Conservation (phyloP, 2,888 invertebrate species). For the Aporophyla nigra region DNA sequence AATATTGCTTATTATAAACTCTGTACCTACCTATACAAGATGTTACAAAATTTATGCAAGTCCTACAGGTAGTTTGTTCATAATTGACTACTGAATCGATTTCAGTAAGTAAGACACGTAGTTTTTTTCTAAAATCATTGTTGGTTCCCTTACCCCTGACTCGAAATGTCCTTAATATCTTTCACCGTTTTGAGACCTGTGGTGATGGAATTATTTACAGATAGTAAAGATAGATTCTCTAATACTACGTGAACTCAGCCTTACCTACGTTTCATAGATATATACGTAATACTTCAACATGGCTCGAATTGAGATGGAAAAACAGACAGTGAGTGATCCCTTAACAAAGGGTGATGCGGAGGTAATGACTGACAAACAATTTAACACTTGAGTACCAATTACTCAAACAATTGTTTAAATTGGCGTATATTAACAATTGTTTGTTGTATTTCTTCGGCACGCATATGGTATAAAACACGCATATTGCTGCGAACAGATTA, state of each 20-base stretch:
- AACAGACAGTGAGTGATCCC: slow-evolving; percentile 42
- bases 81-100: too few species aligned
- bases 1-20: not conserved
- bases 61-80: too few species aligned
- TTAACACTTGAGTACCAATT: slow-evolving; percentile 33
- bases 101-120: too few species aligned
- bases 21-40: not conserved
- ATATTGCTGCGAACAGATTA: slow-evolving; percentile 14
- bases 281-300: slow-evolving; percentile 13
- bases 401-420: slow-evolving; percentile 50
- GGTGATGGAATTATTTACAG: too few species aligned
- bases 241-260: slow-evolving; percentile 11
- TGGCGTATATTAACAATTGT: slow-evolving; percentile 35
- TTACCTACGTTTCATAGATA: slow-evolving; percentile 6
- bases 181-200: too few species aligned
- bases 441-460: slow-evolving; percentile 8
- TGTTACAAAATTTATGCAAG: too few species aligned
- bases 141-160: too few species aligned
- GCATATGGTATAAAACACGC: slow-evolving; percentile 55
- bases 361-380: slow-evolving; percentile 35
- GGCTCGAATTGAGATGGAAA: slow-evolving; percentile 17
- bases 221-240: too few species aligned
- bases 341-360: slow-evolving; percentile 35
- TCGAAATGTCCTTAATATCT: too few species aligned
- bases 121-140: too few species aligned